Evolutionary conservation across 2,888 invertebrate species (phyloP).

Genomic region (Gortyna flavago): DNA sequence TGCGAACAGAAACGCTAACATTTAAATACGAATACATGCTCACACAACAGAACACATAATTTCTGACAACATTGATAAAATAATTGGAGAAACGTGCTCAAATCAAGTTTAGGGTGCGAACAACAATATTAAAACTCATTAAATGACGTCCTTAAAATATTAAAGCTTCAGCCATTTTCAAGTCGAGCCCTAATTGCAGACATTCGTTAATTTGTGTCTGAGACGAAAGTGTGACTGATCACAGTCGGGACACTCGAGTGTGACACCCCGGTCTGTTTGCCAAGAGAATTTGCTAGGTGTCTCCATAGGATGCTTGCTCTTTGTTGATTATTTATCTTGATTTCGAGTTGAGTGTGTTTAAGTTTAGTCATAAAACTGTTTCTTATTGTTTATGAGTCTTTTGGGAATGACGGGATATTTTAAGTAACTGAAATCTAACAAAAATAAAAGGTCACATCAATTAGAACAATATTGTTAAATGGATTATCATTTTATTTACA

Average conservation of each 20-base stretch:
- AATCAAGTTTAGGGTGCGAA: slow-evolving; percentile 54
- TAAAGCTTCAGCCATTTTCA: slow-evolving; percentile 75
- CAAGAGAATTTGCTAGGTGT: slow-evolving; percentile 45
- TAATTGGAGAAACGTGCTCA: slow-evolving; percentile 65
- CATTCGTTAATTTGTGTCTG: slow-evolving; percentile 78
- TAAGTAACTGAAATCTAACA: not conserved
- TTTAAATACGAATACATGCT: slow-evolving; percentile 30
- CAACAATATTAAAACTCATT: slow-evolving; percentile 69
- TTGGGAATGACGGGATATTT: not conserved
- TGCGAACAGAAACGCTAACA: slow-evolving; percentile 27
- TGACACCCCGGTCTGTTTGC: slow-evolving; percentile 54
- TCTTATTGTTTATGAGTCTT: slow-evolving; percentile 10
- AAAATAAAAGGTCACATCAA: not conserved
- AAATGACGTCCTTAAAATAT: slow-evolving; percentile 68
- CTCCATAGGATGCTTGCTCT: slow-evolving; percentile 42
- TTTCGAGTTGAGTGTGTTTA: slow-evolving; percentile 32
- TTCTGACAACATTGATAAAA: slow-evolving; percentile 45
- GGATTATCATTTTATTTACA: not conserved
- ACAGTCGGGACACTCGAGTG: slow-evolving; percentile 59
- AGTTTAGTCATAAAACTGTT: slow-evolving; percentile 26
- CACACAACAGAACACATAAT: slow-evolving; percentile 12
- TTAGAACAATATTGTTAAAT: not conserved
- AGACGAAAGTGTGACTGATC: slow-evolving; percentile 75
- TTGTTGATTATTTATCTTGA: slow-evolving; percentile 56
- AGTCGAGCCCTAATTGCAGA: slow-evolving; percentile 74